Percentiles rank a stretch among this genome's conserved stretches.
Conservation (phyloP, 2,888 invertebrate genomes). For the Cheilosia variabilis region DNA sequence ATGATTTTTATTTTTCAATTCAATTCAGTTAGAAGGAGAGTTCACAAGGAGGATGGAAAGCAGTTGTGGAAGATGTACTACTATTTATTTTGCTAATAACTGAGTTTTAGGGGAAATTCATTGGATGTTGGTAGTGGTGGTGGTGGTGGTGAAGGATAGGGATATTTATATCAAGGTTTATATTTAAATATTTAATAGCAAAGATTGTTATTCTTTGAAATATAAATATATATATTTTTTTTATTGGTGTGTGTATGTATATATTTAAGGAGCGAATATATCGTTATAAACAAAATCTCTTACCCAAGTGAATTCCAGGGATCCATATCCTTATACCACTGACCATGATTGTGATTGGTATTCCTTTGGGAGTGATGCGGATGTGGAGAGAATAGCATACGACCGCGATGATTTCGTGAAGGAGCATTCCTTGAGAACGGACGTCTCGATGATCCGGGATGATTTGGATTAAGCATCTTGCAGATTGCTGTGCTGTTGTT, state of each 20-base stretch:
- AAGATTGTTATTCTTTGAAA: constrained; percentile 21
- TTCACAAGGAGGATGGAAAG: constrained; percentile 72
- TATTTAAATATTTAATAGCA: constrained; percentile 65
- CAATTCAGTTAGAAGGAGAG: constrained; percentile 60
- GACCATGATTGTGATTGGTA: constrained; percentile 78
- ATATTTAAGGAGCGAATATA: constrained; percentile 58
- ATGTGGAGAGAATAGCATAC: constrained; percentile 82
- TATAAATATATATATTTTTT: constrained; percentile 26
- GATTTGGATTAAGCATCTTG: constrained; percentile 81
- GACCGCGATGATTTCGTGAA: constrained; percentile 82
- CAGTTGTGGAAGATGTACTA: constrained; percentile 74
- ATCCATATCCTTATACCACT: constrained; percentile 80
- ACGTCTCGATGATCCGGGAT: constrained; percentile 82
- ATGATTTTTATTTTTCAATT: constrained; percentile 42
- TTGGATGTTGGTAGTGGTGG: constrained; percentile 63
- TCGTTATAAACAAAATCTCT: constrained; percentile 79
- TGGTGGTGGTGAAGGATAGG: constrained; percentile 59
- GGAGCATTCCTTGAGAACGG: constrained; percentile 83
- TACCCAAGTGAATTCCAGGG: constrained; percentile 82
- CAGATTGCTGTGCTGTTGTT: constrained; percentile 31
- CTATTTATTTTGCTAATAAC: constrained; percentile 52
- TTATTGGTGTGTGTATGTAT: constrained; percentile 68
- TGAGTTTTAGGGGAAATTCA: constrained; percentile 32
- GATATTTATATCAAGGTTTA: constrained; percentile 49
- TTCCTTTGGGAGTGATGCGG: constrained; percentile 79